These are phyloP conservation scores for Macrosoma leucophasiata DNA, from an alignment of 2,888 invertebrate species.

Conservation along the genomic window DNA sequence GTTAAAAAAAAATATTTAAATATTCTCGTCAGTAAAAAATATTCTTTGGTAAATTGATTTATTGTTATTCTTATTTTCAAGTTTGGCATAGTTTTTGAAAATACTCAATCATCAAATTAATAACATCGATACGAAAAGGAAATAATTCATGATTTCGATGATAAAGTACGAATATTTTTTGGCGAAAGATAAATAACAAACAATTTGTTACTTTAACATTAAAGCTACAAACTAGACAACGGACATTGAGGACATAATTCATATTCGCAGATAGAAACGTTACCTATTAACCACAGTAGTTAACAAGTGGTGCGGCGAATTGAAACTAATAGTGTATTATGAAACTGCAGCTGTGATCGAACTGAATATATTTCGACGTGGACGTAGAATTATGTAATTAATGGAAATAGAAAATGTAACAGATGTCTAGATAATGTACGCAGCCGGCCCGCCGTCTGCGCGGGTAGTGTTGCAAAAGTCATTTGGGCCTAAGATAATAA, in stretches of 20 bases:
- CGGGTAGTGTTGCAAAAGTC: constrained; percentile 62
- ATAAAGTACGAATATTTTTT: too few species aligned
- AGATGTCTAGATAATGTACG: constrained; percentile 60
- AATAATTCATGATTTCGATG: too few species aligned
- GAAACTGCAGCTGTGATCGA: constrained; percentile 56
- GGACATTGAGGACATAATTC: constrained; percentile 44
- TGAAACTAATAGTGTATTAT: constrained; percentile 57
- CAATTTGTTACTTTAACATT: constrained; percentile 8
- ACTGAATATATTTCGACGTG: constrained; percentile 54
- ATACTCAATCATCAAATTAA: too few species aligned
- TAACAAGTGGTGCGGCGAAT: constrained; percentile 51
- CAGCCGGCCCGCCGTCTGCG: constrained; percentile 66
- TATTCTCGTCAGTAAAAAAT: too few species aligned
- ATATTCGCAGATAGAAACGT: constrained; percentile 48
- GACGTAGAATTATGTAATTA: constrained; percentile 59
- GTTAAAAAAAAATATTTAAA: too few species aligned
- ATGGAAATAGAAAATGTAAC: constrained; percentile 67
- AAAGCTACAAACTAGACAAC: constrained; percentile 22
- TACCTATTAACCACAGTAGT: constrained; percentile 42
- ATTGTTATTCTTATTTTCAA: too few species aligned
- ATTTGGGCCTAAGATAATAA: constrained; percentile 35
- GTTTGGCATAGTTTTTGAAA: too few species aligned
- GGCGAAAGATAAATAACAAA: neutral
- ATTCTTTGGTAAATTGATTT: too few species aligned
- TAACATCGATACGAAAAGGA: too few species aligned